These are phyloP conservation scores for Tetraodon nigroviridis DNA, from an alignment of 2,113 vertebrate species.

Conservation along the genomic window DNA sequence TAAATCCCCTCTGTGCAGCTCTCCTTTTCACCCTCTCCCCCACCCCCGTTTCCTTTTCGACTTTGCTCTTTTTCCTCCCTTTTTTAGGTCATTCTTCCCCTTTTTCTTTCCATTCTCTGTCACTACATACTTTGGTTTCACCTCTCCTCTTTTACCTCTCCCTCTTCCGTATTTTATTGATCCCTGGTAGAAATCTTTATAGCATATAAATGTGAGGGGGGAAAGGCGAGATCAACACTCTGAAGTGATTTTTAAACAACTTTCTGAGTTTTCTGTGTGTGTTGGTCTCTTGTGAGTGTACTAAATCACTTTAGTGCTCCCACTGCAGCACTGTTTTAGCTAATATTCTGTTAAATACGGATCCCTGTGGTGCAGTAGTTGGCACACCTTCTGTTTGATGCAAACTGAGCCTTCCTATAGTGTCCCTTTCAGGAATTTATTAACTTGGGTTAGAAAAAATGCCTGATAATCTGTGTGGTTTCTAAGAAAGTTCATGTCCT, in stretches of 20 bases:
- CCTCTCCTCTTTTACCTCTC: not conserved
- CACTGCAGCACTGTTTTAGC: too few species aligned
- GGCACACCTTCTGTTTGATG: too few species aligned
- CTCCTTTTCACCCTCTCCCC: constrained; percentile 2
- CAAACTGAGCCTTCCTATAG: too few species aligned
- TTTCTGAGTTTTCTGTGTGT: not conserved
- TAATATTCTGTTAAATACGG: too few species aligned
- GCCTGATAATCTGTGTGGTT: too few species aligned
- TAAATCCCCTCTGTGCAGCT: constrained; percentile 13
- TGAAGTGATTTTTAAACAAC: not conserved
- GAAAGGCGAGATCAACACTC: not conserved
- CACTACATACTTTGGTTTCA: not conserved
- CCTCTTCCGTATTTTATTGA: not conserved
- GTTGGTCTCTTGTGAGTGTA: not conserved
- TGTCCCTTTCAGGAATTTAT: too few species aligned
- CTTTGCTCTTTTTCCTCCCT: not conserved
- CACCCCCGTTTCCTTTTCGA: constrained; percentile 1
- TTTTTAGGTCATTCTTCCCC: not conserved
- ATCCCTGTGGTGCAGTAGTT: too few species aligned
- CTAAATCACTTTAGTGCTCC: not conserved
- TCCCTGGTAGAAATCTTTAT: not conserved
- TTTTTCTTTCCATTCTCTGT: not conserved
- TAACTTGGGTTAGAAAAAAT: too few species aligned
- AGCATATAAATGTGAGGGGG: not conserved
- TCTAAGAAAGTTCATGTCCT: too few species aligned